phyloP scores from a whole-genome alignment of 2,888 invertebrate species.

The Drosophila austrosaltans region DNA sequence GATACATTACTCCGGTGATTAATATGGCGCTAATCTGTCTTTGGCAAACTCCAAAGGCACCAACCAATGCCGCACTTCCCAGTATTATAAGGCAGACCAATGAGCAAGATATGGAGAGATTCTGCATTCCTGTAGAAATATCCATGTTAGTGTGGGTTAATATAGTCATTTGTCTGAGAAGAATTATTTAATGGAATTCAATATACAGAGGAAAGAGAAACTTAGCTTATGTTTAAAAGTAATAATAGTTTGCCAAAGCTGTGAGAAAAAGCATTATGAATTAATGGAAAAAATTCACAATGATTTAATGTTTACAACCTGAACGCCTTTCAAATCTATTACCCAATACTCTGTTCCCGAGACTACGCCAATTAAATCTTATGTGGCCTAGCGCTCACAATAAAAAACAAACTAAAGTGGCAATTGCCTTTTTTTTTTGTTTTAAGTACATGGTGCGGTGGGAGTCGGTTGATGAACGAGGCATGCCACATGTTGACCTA shows the following conservation, averaged over 20 bases:
- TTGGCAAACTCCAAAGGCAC: slow-evolving; percentile 93
- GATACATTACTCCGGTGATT: slow-evolving; percentile 96
- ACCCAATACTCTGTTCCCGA: slow-evolving; percentile 32
- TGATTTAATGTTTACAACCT: slow-evolving; percentile 27
- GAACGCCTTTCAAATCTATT: slow-evolving; percentile 55
- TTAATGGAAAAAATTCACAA: too few species aligned
- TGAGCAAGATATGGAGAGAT: slow-evolving; percentile 96
- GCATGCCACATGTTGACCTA: slow-evolving; percentile 55
- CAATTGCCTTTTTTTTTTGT: slow-evolving; percentile 51
- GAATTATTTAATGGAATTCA: not conserved
- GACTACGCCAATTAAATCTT: slow-evolving; percentile 58
- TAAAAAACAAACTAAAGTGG: slow-evolving; percentile 47
- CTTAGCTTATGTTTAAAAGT: not conserved
- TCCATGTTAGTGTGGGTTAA: not conserved
- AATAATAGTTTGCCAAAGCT: not conserved
- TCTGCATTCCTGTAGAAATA: slow-evolving; percentile 93
- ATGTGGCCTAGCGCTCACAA: slow-evolving; percentile 25
- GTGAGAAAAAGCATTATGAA: not conserved
- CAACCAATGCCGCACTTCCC: slow-evolving; percentile 93
- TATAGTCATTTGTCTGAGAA: not conserved
- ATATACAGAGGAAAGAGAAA: not conserved
- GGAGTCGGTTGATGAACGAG: slow-evolving; percentile 6
- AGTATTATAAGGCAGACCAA: slow-evolving; percentile 95
- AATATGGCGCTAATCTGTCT: slow-evolving; percentile 97
- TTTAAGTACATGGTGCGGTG: not conserved